A percentile compares a stretch with the other conserved stretches of the same genome.
phyloP scores from a whole-genome alignment of 2,888 invertebrate species.

The Monopis laevigella region DNA sequence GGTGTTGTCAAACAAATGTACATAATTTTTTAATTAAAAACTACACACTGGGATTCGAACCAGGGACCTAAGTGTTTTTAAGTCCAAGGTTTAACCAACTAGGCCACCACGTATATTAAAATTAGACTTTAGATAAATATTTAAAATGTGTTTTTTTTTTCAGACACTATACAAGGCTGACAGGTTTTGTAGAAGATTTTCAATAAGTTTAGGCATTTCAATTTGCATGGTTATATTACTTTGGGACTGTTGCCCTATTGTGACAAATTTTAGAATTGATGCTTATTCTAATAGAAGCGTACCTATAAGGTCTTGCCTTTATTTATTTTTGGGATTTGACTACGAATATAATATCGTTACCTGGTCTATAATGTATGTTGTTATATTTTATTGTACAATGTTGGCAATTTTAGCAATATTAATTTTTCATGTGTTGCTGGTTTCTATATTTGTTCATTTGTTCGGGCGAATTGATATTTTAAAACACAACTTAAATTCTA shows the following conservation, averaged over 20 bases:
- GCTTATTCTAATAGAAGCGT: background rate
- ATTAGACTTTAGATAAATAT: too few relatives aligned
- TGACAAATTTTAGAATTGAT: background rate
- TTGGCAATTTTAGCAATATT: background rate
- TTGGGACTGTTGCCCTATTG: background rate
- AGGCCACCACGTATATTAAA: too few relatives aligned
- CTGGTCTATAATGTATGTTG: background rate
- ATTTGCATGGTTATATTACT: too few relatives aligned
- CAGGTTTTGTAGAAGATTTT: too few relatives aligned
- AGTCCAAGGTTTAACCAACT: too few relatives aligned
- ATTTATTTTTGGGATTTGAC: background rate
- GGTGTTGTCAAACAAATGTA: too few relatives aligned
- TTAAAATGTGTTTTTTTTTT: too few relatives aligned
- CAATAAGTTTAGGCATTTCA: too few relatives aligned
- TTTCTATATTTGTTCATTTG: background rate
- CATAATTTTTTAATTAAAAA: too few relatives aligned
- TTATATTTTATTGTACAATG: background rate
- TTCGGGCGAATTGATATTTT: background rate
- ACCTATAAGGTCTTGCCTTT: background rate
- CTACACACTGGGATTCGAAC: too few relatives aligned
- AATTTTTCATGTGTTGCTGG: background rate
- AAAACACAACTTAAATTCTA: background rate
- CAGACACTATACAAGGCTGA: too few relatives aligned
- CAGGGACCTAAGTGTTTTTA: too few relatives aligned
- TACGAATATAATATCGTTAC: background rate